A percentile compares a stretch with the other conserved stretches of the same genome.
phyloP scores from a whole-genome alignment of 1,140 invertebrate species.

The Drosophila takahashii region DNA sequence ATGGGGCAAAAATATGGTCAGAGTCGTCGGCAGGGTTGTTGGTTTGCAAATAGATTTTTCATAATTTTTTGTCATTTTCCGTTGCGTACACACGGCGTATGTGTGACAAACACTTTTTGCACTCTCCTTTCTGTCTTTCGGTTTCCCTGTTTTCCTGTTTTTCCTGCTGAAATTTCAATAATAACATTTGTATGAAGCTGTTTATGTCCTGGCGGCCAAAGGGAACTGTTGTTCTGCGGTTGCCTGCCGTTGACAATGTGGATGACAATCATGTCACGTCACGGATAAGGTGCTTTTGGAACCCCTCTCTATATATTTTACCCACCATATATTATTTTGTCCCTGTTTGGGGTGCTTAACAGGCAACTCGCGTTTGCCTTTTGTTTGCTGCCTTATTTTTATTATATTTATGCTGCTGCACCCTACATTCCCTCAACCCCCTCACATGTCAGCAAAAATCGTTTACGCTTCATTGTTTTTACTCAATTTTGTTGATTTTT shows the following conservation, averaged over 20 bases:
- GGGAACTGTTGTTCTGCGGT: slow-evolving; percentile 45
- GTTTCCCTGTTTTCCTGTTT: background rate
- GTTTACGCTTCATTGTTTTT: slow-evolving; percentile 82
- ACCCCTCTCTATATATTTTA: slow-evolving; percentile 12
- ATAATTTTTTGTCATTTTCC: slow-evolving; percentile 66
- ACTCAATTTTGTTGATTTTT: slow-evolving; percentile 78
- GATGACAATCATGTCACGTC: slow-evolving; percentile 78
- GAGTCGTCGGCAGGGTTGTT: slow-evolving; percentile 11
- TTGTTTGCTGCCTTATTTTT: slow-evolving; percentile 75
- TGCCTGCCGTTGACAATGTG: slow-evolving; percentile 72
- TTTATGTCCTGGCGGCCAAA: slow-evolving; percentile 56
- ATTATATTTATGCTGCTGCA: slow-evolving; percentile 62
- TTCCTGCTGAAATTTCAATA: slow-evolving; percentile 70
- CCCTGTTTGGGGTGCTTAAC: slow-evolving; percentile 57
- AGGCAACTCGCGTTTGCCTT: slow-evolving; percentile 76
- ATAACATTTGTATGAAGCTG: slow-evolving; percentile 82
- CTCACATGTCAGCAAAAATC: slow-evolving; percentile 78
- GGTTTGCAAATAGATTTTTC: slow-evolving; percentile 74
- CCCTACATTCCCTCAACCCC: background rate
- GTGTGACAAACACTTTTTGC: slow-evolving; percentile 66
- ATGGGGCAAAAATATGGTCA: slow-evolving; percentile 49
- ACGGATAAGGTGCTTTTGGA: slow-evolving; percentile 36
- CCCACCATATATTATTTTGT: slow-evolving; percentile 42
- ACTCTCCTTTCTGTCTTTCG: background rate
- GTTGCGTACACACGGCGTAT: slow-evolving; percentile 54